Evolutionary conservation across 2,888 invertebrate genomes (phyloP).

Genomic region (Venustoraphidia nigricollis): DNA sequence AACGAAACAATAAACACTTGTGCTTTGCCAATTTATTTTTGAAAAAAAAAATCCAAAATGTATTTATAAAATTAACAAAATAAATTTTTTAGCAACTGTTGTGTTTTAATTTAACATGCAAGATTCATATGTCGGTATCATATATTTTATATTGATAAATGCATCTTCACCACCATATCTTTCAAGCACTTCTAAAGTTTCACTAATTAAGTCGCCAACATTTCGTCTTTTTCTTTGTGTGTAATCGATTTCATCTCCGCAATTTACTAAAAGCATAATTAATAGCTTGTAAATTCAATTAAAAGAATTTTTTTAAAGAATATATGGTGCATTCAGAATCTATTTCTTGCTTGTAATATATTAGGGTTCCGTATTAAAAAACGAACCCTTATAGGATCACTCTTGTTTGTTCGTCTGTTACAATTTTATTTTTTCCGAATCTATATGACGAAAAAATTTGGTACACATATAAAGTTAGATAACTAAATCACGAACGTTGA

Average conservation of each 20-base stretch:
- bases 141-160: slow-evolving; percentile 95
- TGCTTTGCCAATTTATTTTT: too few species aligned
- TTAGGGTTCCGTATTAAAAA: too few species aligned
- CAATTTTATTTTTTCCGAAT: too few species aligned
- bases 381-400: too few species aligned
- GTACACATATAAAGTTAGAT: too few species aligned
- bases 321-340: not conserved
- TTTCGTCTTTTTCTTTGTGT: slow-evolving; percentile 74
- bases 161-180: slow-evolving; percentile 89
- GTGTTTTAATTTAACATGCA: slow-evolving; percentile 54
- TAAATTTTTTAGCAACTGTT: not conserved
- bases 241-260: slow-evolving; percentile 83
- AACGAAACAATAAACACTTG: too few species aligned
- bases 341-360: too few species aligned
- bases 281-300: slow-evolving; percentile 1
- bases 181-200: slow-evolving; percentile 83
- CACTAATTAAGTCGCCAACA: slow-evolving; percentile 80
- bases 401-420: too few species aligned
- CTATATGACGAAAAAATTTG: too few species aligned
- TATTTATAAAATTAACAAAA: not conserved
- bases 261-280: slow-evolving; percentile 47
- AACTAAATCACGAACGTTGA: too few species aligned
- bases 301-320: not conserved
- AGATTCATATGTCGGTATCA: slow-evolving; percentile 95
- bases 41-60: too few species aligned